Percentiles rank a stretch among this genome's conserved stretches.
These are phyloP conservation scores for Drosophila rubida DNA, from an alignment of 2,888 invertebrate genomes.

Conservation along the genomic window DNA sequence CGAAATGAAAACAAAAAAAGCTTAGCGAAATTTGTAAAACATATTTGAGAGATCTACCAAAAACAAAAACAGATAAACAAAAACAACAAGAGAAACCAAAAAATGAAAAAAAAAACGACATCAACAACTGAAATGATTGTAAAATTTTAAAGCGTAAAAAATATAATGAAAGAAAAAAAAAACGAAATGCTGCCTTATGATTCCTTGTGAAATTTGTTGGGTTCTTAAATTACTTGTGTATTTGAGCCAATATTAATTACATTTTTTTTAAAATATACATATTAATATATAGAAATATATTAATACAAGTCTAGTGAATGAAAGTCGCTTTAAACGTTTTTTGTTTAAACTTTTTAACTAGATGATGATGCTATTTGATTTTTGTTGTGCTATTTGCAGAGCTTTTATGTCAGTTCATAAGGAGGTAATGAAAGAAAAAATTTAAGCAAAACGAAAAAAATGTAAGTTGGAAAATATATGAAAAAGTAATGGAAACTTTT, in stretches of 20 bases:
- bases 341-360: conserved; percentile 46
- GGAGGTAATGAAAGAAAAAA: conserved; percentile 10
- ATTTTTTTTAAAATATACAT: conserved; percentile 32
- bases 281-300: conserved; percentile 33
- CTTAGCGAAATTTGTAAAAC: conserved; percentile 67
- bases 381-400: conserved; percentile 62
- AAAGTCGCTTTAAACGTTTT: conserved; percentile 60
- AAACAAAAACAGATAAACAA: conserved; percentile 27
- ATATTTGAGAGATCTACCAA: conserved; percentile 57
- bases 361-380: conserved; percentile 29
- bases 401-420: conserved; percentile 56
- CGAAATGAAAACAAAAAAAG: conserved; percentile 27
- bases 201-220: conserved; percentile 82
- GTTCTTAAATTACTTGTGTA: conserved; percentile 51
- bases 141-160: conserved; percentile 41
- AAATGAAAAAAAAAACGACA: conserved; percentile 15
- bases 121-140: conserved; percentile 21
- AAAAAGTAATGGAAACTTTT: conserved; percentile 44
- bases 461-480: conserved; percentile 6
- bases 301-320: conserved; percentile 38
- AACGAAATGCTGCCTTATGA: conserved; percentile 82
- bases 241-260: conserved; percentile 62
- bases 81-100: conserved; percentile 35
- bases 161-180: conserved; percentile 27
- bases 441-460: conserved; percentile 9